Percentiles rank a stretch among this genome's conserved stretches.
Evolutionary conservation across 2,113 vertebrate species (phyloP).

Genomic region (Lates calcarifer): DNA sequence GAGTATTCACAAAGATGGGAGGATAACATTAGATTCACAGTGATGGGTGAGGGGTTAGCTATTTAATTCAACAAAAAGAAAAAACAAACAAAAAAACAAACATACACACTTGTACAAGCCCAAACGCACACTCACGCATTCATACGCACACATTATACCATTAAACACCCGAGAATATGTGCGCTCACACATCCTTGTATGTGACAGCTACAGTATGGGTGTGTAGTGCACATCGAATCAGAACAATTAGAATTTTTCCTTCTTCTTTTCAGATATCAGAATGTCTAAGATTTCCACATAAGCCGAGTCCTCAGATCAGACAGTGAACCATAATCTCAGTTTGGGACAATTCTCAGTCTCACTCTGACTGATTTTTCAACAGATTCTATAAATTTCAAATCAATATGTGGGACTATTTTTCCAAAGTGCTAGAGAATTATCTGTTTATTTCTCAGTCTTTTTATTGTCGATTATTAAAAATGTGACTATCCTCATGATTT

Average conservation of each 20-base stretch:
- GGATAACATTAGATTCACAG: constrained; percentile 85
- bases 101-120: constrained; percentile 38
- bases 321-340: constrained; percentile 51
- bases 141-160: constrained; percentile 44
- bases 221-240: constrained; percentile 59
- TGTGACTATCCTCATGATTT: background rate
- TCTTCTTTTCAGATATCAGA: constrained; percentile 40
- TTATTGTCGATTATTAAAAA: constrained; percentile 1
- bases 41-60: constrained; percentile 82
- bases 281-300: constrained; percentile 34
- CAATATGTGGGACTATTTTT: constrained; percentile 47
- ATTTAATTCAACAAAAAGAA: constrained; percentile 72
- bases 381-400: constrained; percentile 22
- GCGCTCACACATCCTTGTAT: constrained; percentile 49
- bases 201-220: constrained; percentile 55
- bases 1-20: constrained; percentile 85
- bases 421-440: constrained; percentile 68
- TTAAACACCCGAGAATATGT: constrained; percentile 58
- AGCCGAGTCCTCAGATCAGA: constrained; percentile 46
- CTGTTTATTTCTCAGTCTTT: constrained; percentile 1
- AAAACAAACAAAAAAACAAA: constrained; percentile 38
- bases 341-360: background rate
- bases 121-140: constrained; percentile 44
- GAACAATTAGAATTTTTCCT: constrained; percentile 25
- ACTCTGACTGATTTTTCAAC: constrained; percentile 23